Evolutionary conservation across 1,140 invertebrate genomes (phyloP).

Genomic region (roundworm (Caenorhabditis elegans)): DNA sequence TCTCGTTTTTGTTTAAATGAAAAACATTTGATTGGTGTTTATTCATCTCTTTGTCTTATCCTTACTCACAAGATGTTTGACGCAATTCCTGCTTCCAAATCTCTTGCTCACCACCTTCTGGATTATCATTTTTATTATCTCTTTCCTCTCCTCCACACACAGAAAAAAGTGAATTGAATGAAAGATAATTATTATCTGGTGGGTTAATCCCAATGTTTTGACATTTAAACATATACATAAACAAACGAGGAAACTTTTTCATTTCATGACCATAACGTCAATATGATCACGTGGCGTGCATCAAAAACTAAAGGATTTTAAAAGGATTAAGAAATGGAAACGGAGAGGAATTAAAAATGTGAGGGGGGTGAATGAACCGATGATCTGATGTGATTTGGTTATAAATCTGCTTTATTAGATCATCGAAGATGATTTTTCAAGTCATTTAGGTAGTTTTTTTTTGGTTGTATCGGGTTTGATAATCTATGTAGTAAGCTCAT

Average conservation of each 20-base stretch:
- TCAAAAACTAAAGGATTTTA: slow-evolving; percentile 20
- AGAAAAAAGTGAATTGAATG: no score
- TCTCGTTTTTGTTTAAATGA: no score
- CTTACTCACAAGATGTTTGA: slow-evolving; percentile 30
- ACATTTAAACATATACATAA: not conserved
- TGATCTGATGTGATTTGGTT: not conserved
- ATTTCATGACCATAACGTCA: not conserved
- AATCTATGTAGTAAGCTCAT: no score
- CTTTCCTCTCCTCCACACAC: no score
- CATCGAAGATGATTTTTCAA: no score
- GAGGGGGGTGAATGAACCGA: not conserved
- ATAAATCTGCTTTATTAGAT: no score
- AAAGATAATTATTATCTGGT: not conserved
- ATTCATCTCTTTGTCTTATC: not conserved
- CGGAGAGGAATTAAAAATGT: not conserved
- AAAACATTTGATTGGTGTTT: no score
- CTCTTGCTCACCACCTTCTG: slow-evolving; percentile 15
- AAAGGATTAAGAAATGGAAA: not conserved
- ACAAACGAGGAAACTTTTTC: not conserved
- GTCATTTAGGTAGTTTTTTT: no score
- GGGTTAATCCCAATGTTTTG: slow-evolving; percentile 27
- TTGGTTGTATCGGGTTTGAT: no score
- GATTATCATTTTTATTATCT: slow-evolving; percentile 19
- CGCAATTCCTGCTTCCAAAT: not conserved
- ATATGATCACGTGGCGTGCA: not conserved